phyloP scores from a whole-genome alignment of 1,140 invertebrate genomes.

The Kradibia gibbosae region DNA sequence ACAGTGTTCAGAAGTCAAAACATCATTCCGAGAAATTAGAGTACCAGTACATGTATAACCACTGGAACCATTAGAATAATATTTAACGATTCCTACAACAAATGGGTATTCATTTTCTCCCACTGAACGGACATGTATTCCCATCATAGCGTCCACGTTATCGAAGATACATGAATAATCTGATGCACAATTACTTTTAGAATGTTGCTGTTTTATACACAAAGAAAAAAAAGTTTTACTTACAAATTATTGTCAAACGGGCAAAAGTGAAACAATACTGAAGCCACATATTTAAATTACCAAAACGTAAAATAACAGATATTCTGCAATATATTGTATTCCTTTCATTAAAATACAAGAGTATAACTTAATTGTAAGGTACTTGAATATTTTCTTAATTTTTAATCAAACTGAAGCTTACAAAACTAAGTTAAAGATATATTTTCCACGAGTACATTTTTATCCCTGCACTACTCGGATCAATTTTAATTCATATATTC shows the following conservation, averaged over 20 bases:
- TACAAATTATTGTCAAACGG: not conserved
- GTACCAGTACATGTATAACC: not conserved
- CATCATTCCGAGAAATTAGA: not conserved
- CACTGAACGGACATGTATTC: not conserved
- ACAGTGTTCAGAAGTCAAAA: conserved; percentile 1
- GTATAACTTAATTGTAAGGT: no score
- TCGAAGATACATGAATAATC: not conserved
- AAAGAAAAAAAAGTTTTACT: not conserved
- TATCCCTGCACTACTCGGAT: no score
- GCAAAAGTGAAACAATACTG: no score
- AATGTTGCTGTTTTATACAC: no score
- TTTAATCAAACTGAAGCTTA: no score
- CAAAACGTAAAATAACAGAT: not conserved
- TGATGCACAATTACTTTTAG: no score
- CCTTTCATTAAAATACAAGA: no score
- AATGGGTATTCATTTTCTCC: not conserved
- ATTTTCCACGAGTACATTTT: no score
- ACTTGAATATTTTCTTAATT: no score
- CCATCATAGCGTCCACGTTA: not conserved
- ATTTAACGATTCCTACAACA: not conserved
- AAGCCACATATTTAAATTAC: not conserved
- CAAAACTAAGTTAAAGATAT: no score
- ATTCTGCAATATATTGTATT: no score
- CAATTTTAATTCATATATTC: no score
- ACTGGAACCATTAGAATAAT: not conserved